phyloP scores from a whole-genome alignment of 2,888 invertebrate species.

The Drosophila glabriapex region DNA sequence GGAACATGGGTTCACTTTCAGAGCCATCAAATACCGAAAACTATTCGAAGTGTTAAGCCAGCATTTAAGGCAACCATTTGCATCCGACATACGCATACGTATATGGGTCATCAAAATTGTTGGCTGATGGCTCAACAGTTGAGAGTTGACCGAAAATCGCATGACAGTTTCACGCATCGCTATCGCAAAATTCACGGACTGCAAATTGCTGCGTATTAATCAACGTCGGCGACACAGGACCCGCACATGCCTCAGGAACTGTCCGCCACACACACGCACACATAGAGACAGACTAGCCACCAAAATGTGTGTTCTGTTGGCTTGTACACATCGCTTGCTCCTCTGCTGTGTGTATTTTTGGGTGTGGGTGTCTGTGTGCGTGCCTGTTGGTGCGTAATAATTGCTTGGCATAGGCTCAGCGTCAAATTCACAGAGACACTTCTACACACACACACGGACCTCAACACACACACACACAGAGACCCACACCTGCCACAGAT shows the following conservation, averaged over 20 bases:
- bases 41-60: constrained; percentile 28
- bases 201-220: constrained; percentile 72
- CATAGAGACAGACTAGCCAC: constrained; percentile 7
- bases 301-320: constrained; percentile 63
- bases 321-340: constrained; percentile 22
- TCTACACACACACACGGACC: constrained; percentile 25
- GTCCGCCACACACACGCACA: constrained; percentile 28
- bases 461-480: constrained; percentile 19
- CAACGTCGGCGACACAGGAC: constrained; percentile 55
- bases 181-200: constrained; percentile 24
- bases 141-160: constrained; percentile 49
- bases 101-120: constrained; percentile 54
- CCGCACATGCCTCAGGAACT: constrained; percentile 58
- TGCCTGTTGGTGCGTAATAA: constrained; percentile 73
- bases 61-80: constrained; percentile 30
- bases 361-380: constrained; percentile 26
- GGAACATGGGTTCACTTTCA: not conserved
- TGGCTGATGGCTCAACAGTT: constrained; percentile 52
- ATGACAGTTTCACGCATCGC: constrained; percentile 68
- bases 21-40: not conserved
- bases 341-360: not conserved
- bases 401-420: constrained; percentile 69
- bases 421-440: constrained; percentile 43
- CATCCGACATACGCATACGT: constrained; percentile 16
- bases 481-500: constrained; percentile 47